These are phyloP conservation scores for Heterocephalus glaber DNA, from an alignment of 2,113 vertebrate genomes.

Conservation along the genomic window DNA sequence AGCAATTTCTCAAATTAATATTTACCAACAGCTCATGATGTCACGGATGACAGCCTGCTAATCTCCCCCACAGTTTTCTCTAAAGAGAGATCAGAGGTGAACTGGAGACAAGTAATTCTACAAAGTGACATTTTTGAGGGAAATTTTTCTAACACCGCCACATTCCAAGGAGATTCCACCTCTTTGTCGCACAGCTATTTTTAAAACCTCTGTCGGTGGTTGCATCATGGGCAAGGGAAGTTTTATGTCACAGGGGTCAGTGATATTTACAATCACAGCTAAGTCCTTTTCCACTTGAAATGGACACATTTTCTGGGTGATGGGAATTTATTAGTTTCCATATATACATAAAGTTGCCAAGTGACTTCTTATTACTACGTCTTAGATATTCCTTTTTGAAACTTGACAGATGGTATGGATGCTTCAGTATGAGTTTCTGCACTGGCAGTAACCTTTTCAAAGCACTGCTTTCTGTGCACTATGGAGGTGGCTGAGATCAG, in stretches of 20 bases:
- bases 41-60: not conserved
- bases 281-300: constrained; percentile 36
- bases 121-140: constrained; percentile 35
- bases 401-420: not conserved
- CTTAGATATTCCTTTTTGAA: not conserved
- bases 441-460: not conserved
- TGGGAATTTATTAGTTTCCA: constrained; percentile 12
- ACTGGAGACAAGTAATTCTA: not conserved
- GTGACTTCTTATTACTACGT: not conserved
- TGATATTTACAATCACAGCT: not conserved
- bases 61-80: not conserved
- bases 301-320: not conserved
- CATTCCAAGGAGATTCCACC: constrained; percentile 21
- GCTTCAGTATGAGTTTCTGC: not conserved
- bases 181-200: not conserved
- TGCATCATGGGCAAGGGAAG: not conserved
- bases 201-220: not conserved
- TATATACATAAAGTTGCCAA: not conserved
- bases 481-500: not conserved
- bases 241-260: not conserved
- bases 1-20: not conserved
- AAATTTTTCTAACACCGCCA: constrained; percentile 37
- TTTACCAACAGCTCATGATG: not conserved
- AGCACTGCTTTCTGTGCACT: not conserved
- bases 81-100: not conserved